Evolutionary conservation across 1,140 invertebrate genomes (phyloP), one percentile per base, ranked within the genome.

Genomic region (Amphibalanus amphitrite): DNA sequence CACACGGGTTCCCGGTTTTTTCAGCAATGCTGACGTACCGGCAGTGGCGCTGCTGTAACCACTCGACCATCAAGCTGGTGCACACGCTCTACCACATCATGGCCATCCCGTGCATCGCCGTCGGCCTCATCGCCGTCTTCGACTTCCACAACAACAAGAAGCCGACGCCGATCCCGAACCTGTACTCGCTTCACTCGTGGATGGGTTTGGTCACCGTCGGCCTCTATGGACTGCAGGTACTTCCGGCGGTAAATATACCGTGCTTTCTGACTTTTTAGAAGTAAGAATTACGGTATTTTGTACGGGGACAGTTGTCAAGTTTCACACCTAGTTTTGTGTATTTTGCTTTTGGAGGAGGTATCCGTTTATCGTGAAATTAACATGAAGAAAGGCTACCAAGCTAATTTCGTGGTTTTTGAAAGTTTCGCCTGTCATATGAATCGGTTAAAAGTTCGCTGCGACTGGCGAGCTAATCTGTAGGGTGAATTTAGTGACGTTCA

Each of bases 161-260:
- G 74, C 85, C 86, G 69, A 77, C 79, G 30, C 84, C 86, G 71
- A 88, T 89, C 76, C 84, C 86, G 70, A 88, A 92, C 80, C 90
- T 93, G 80, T 92, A 91, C 79, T 90, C 88, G 28, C 83, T 93
- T 67, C 90, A 93, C 80, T 90, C 89, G 77, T 93, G 90, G 90
- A 85, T 92, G 77, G 90, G 90, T 73, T 82, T 92, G 47, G 85
- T 88, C 69, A 89, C 90, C 72, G 88, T 91, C 85, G 89, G 89
- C 79, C 85, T 93, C 76, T 92, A 92, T 82, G 88, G 85, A 70
- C 80, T 90, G 77, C 89, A 90, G 86, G 89, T 89, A 79, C 76
- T 70, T 69, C 72, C 74, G 33, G 74, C 75, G 77, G 77, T 77
- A 75, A 76, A 73, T 65, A 69, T 0, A 98, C 33, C 33, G 33